Evolutionary conservation across 2,888 invertebrate species (phyloP).

Genomic region (Pycnomerus fuliginosus): DNA sequence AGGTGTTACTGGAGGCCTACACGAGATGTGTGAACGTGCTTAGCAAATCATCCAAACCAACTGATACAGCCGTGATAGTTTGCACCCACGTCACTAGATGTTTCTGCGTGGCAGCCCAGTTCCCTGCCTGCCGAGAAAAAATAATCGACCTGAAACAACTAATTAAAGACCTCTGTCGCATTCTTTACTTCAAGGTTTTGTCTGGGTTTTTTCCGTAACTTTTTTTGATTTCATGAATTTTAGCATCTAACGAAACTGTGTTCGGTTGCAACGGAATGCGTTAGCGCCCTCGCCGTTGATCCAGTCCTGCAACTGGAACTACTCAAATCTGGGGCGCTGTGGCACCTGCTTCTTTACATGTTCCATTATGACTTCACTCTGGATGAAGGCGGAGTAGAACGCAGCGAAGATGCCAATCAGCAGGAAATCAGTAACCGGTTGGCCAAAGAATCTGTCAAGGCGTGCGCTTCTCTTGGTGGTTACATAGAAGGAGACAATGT

Average conservation of each 20-base stretch:
- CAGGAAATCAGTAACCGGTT: constrained; percentile 92
- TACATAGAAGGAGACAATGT: constrained; percentile 56
- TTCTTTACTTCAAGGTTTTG: constrained; percentile 79
- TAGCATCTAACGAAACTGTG: constrained; percentile 81
- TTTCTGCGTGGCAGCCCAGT: constrained; percentile 94
- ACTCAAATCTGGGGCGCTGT: constrained; percentile 83
- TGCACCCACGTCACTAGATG: constrained; percentile 90
- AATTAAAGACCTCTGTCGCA: constrained; percentile 80
- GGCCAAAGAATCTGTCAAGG: constrained; percentile 82
- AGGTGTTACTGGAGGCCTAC: constrained; percentile 84
- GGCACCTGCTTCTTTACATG: constrained; percentile 86
- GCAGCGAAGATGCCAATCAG: constrained; percentile 80
- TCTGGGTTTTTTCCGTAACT: constrained; percentile 1
- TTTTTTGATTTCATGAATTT: constrained; percentile 26
- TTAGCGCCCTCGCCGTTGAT: constrained; percentile 84
- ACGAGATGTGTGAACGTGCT: constrained; percentile 92
- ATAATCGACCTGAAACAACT: constrained; percentile 87
- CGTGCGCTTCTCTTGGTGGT: constrained; percentile 80
- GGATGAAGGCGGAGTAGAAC: constrained; percentile 92
- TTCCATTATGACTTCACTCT: constrained; percentile 97
- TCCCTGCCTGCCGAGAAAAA: constrained; percentile 84
- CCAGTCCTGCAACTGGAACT: constrained; percentile 82
- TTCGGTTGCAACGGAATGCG: constrained; percentile 87
- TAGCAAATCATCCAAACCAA: constrained; percentile 71
- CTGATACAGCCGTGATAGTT: constrained; percentile 84